Conservation (phyloP, 1,140 invertebrate species). For the Thalassaphorura encarpata region DNA sequence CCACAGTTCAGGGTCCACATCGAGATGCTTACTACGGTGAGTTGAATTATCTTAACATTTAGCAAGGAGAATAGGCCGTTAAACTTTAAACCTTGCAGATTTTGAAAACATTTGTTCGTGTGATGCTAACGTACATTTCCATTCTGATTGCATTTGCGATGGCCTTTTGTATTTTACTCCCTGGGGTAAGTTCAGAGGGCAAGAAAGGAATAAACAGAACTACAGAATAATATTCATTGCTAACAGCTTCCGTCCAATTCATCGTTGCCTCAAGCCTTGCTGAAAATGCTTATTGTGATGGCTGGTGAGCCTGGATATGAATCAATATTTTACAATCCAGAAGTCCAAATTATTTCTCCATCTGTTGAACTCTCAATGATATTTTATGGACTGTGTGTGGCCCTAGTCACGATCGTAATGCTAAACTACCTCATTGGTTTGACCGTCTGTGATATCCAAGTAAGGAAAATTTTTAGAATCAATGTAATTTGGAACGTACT, state of each 20-base stretch:
- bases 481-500: neutral
- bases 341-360: neutral
- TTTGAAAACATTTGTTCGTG: neutral
- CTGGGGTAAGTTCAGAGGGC: neutral
- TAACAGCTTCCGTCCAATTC: neutral
- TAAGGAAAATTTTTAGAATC: neutral
- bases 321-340: neutral
- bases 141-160: conserved; percentile 2
- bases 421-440: conserved; percentile 1
- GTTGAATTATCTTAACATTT: no score
- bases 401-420: neutral
- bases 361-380: neutral
- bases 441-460: conserved; percentile 1
- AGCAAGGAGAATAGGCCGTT: no score
- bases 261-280: neutral
- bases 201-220: neutral
- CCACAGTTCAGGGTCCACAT: conserved; percentile 1
- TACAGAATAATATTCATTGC: neutral
- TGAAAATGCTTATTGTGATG: neutral
- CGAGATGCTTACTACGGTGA: neutral
- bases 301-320: conserved; percentile 1
- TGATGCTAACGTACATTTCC: neutral
- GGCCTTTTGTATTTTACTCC: neutral
- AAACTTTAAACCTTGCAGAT: no score
- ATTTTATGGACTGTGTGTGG: neutral